Evolutionary conservation across 2,888 invertebrate species (phyloP), one percentile per base, ranked within the genome.

Genomic region (Harpalus rubripes): DNA sequence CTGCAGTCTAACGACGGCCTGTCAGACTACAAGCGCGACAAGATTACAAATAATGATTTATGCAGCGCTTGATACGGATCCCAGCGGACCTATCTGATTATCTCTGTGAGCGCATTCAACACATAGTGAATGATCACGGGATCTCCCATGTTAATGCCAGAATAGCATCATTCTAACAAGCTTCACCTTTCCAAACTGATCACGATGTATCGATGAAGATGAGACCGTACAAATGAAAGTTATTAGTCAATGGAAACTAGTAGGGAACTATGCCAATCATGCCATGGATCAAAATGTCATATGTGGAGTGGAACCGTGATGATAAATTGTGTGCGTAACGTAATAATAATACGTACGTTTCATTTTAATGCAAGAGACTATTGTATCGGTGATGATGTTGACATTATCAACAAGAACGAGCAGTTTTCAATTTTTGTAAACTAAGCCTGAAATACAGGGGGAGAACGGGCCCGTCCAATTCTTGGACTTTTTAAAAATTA

Each of bases 11-110:
- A 81, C 80, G 80, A 81, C 41, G 80, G 59, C 39, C 80, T 44
- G 63, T 81, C 80, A 81, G 41, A 39, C 80, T 61, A 81, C 81
- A 81, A 81, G 52, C 81, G 44, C 63, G 81, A 63, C 52, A 44
- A 65, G 81, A 81, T 81, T 81, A 81, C 81, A 81, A 81, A 81
- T 81, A 81, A 81, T 81, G 81, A 81, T 81, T 81, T 81, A 81
- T 81, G 65, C 63, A 41, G 16, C 41, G 80, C 39, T 80, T 63
- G 63, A 59, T 80, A 41, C 63, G 44, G 79, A 41, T 80, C 63
- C 80, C 61, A 5, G 39, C 32, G 63, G 80, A 10, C 61, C 59
- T n/a, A 80, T 80, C 61, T 61, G 80, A 80, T 61, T 80, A 59
- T 80, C 41, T 61, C 59, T 16, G 41, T 18, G 59, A 12, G 16